Base-by-base conservation (phyloP, 2,888 invertebrate species). In the Drosophila rellima region DNA sequence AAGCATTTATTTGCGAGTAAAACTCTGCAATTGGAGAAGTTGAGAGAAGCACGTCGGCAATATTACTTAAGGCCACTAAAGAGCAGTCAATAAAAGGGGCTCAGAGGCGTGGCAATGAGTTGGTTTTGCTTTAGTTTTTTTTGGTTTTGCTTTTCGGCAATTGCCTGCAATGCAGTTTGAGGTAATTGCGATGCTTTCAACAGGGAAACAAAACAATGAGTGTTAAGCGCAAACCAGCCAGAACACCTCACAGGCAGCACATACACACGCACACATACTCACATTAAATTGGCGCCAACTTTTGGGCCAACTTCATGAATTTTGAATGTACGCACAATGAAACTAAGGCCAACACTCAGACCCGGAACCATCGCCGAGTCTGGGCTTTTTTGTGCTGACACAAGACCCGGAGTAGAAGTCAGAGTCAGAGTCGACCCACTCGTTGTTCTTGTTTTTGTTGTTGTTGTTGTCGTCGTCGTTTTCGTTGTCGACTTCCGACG, bases 281-380 rank as follows among this genome's bases (percentile, higher is more conserved):
- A 69, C 26, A 86, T 76, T 71, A 81, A 80, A 76, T 73, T 88
- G 84, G 89, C 88, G 84, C 85, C 89, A 76, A 78, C 64, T 82
- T 82, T 74, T 64, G 74, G 69, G 75, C 63, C 65, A 83, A 89
- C 89, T 89, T 84, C 84, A 85, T 85, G 84, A 89, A 85, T 85
- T 85, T 89, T 85, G 89, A 84, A 85, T 85, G 84, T 74, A 89
- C 72, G 88, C 72, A 72, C 63, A 63, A 59, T 69, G 65, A 80
- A 63, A 77, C 88, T 72, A 74, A 68, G 42, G 68, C 80, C 61
- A 62, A 59, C 26, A 60, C 45, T 11, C 57, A 29, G 39, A 71
- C 35, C 64, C 55, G 11, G 26, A 59, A 55, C 45, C 61, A 13
- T 51, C 18, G 45, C 26, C 63, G 39, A 47, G 18, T 26, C 48